Evolutionary conservation across 2,888 invertebrate species (phyloP).

Genomic region (Troides oblongomaculatus): DNA sequence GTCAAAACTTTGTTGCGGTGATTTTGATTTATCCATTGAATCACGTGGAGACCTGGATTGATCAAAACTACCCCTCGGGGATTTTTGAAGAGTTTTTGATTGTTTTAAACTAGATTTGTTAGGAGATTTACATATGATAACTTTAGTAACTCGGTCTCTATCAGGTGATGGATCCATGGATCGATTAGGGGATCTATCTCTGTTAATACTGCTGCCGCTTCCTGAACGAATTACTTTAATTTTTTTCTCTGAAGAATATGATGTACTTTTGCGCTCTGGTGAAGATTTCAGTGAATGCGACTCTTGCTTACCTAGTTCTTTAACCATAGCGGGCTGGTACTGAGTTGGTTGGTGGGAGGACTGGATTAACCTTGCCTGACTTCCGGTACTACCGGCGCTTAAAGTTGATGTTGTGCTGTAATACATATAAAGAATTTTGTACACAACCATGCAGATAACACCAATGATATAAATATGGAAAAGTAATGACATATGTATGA

Average conservation of each 20-base stretch:
- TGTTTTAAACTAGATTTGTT: conserved; percentile 73
- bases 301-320: conserved; percentile 91
- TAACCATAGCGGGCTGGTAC: conserved; percentile 92
- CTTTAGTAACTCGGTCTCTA: conserved; percentile 72
- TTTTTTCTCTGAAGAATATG: conserved; percentile 55
- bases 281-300: conserved; percentile 77
- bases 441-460: conserved; percentile 1
- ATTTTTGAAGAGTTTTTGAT: conserved; percentile 65
- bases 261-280: conserved; percentile 61
- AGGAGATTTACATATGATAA: conserved; percentile 75
- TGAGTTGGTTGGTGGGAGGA: conserved; percentile 95
- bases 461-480: conserved; percentile 15
- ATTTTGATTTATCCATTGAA: conserved; percentile 78
- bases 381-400: conserved; percentile 95
- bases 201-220: conserved; percentile 73
- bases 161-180: conserved; percentile 60
- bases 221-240: conserved; percentile 78
- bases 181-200: conserved; percentile 69
- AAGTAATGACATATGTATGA: conserved; percentile 66
- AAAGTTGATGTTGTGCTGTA: conserved; percentile 94
- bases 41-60: conserved; percentile 75
- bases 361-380: conserved; percentile 95
- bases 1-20: conserved; percentile 81
- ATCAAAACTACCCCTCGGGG: conserved; percentile 78
- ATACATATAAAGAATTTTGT: conserved; percentile 35